These are phyloP conservation scores for Tiliacea citrago DNA, from an alignment of 2,888 invertebrate species.

Conservation along the genomic window DNA sequence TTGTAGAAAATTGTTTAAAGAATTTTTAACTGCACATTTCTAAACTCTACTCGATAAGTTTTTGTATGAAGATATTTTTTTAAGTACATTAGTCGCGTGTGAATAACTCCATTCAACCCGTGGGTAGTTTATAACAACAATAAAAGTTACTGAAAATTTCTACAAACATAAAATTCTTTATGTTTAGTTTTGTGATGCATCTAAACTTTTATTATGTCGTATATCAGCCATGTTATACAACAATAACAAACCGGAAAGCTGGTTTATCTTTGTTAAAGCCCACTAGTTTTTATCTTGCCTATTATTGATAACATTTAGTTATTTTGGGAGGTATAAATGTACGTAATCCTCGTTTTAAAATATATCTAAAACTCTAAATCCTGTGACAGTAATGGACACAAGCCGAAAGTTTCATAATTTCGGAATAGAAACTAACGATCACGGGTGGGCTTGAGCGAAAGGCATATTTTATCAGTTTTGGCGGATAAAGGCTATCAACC, in stretches of 20 bases:
- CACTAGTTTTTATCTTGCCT: conserved; percentile 16
- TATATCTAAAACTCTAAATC: conserved; percentile 35
- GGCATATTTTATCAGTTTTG: conserved; percentile 88
- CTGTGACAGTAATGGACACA: conserved; percentile 37
- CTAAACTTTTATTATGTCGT: conserved; percentile 39
- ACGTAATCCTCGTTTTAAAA: conserved; percentile 23
- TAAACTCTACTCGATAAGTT: not conserved
- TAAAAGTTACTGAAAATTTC: conserved; percentile 41
- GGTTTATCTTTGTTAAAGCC: not conserved
- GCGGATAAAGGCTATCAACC: conserved; percentile 88
- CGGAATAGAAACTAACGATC: conserved; percentile 77
- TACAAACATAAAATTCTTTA: conserved; percentile 42
- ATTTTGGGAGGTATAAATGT: conserved; percentile 1
- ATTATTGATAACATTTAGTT: conserved; percentile 31
- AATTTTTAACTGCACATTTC: not conserved
- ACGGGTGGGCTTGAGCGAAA: conserved; percentile 76
- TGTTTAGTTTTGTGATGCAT: conserved; percentile 49
- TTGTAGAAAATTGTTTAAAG: conserved; percentile 19
- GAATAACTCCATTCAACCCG: conserved; percentile 9
- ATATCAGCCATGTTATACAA: conserved; percentile 21
- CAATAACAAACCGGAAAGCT: conserved; percentile 18
- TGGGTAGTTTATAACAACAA: conserved; percentile 30
- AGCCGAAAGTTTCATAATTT: conserved; percentile 75
- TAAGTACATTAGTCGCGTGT: not conserved
- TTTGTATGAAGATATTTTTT: conserved; percentile 20